Conservation (phyloP, 2,888 invertebrate genomes). For the Drosophila ezoana region DNA sequence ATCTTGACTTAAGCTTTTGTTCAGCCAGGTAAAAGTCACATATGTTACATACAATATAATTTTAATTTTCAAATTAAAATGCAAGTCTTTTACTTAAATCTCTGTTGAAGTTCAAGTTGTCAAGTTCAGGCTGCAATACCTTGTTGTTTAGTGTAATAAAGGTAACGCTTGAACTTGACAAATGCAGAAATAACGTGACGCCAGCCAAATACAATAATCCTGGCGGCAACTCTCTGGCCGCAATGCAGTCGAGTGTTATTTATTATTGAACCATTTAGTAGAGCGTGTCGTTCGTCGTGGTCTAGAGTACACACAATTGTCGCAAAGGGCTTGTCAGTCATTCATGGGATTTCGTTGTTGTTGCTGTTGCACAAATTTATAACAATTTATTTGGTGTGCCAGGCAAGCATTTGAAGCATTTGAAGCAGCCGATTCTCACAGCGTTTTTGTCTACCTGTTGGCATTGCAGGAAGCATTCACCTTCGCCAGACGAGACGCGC, state of each 20-base stretch:
- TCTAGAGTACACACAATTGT: constrained; percentile 60
- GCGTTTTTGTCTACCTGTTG: constrained; percentile 74
- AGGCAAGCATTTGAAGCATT: constrained; percentile 51
- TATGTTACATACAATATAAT: no score
- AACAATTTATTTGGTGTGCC: constrained; percentile 65
- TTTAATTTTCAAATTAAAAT: no score
- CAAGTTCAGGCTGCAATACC: not conserved
- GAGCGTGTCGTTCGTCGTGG: constrained; percentile 54
- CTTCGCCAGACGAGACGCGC: constrained; percentile 42
- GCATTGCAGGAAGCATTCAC: constrained; percentile 80
- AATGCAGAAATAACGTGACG: constrained; percentile 79
- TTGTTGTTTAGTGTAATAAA: constrained; percentile 55
- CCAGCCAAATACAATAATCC: constrained; percentile 60
- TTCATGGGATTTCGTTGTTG: constrained; percentile 49
- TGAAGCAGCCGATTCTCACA: constrained; percentile 74
- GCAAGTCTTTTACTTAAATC: no score
- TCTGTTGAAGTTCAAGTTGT: no score
- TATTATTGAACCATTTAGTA: constrained; percentile 80
- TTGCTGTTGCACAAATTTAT: constrained; percentile 54
- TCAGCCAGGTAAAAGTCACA: no score
- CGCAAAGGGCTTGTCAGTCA: constrained; percentile 71
- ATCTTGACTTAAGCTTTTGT: no score
- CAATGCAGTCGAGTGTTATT: constrained; percentile 49
- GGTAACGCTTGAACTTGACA: constrained; percentile 78
- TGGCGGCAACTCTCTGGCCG: constrained; percentile 37